Evolutionary conservation across 1,140 invertebrate species (phyloP), one percentile per base, ranked within the genome.

Genomic region (Laupala kohalensis): DNA sequence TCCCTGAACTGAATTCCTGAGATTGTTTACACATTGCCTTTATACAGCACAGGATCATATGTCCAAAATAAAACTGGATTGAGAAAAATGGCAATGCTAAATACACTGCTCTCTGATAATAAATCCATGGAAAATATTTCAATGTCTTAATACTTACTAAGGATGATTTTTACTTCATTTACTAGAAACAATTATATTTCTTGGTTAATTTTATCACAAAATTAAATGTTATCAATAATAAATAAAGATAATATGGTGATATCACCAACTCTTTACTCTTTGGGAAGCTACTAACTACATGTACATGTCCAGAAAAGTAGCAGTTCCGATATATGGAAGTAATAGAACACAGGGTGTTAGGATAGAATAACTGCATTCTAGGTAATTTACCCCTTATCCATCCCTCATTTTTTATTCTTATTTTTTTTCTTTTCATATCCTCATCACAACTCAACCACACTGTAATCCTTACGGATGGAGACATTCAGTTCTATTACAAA

Each of bases 1-100:
- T 68, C 67, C 67, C 67, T 68, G 67, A 68, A 68, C 27, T 28
- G 27, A 68, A 68, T 68, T 68, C 67, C 67, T 68, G 67, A 68
- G 67, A 68, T 68, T 68, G 67, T 68, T 68, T 68, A 29, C 24
- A 53, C 37, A 53, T 53, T 53, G 37, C 37, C 37, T 53, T 53
- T 53, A 53, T 53, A 53, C 19, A 53, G 37, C 19, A 19, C 37
- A 53, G 9, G 37, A 53, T 53, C 37, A 53, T 19, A 53, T 19
- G 37, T 13, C 37, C 9, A 53, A 53, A 19, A 19, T 53, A 53
- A 53, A 53, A 53, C 37, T 53, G 37, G 19, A 19, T 53, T 9
- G 37, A 53, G 37, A 13, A 19, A 13, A 19, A 53, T 13, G 37
- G 9, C 37, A 13, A 19, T 53, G 37, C 30, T 6, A 37, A 37